Base-by-base conservation (phyloP, 2,113 vertebrate genomes). In the Solea senegalensis region DNA sequence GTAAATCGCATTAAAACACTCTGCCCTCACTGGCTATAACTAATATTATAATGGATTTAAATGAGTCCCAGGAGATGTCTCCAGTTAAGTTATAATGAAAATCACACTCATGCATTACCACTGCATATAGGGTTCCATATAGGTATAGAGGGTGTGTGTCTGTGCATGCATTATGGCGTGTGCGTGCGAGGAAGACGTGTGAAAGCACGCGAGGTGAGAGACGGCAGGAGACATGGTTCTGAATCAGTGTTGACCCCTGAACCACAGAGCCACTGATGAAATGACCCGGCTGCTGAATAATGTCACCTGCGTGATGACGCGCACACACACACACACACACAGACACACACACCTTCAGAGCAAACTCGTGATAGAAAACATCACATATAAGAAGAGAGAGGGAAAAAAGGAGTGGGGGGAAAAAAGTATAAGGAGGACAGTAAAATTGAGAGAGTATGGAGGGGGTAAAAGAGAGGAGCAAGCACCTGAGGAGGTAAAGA, bases 281-380 rank as follows among this genome's bases (percentile, higher is more conserved):
- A 89, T 80, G 52, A 79, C 79, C 53, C 81, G 39, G 61, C 71
- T 51, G 66, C 45, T 88, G 83, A 87, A 86, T 84, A 85, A 73
- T 86, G 80, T 82, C 85, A 16, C 74, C 69, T 69, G 83, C 72
- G 71, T 76, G 85, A 84, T 82, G 60, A 77, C n/a, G 15, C 59
- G 56, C 12, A 41, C 70, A 75, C 44, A 52, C 16, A 53, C 26
- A 54, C 26, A 72, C 49, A 63, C 21, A 40, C 44, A 62, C 62
- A 62, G 28, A 34, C 44, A 76, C 21, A 59, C 52, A 74, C 70
- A 72, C 66, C 74, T 70, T 64, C 8, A 21, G 34, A 69, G 21
- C 15, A 9, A 27, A 60, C 9, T 58, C 26, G 1, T n/a, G 49
- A 64, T 64, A 75, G 55, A 86, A 88, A 83, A 70, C 69, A 76